These are phyloP conservation scores for Malurus elegans DNA, from an alignment of 2,113 vertebrate genomes.

Conservation along the genomic window DNA sequence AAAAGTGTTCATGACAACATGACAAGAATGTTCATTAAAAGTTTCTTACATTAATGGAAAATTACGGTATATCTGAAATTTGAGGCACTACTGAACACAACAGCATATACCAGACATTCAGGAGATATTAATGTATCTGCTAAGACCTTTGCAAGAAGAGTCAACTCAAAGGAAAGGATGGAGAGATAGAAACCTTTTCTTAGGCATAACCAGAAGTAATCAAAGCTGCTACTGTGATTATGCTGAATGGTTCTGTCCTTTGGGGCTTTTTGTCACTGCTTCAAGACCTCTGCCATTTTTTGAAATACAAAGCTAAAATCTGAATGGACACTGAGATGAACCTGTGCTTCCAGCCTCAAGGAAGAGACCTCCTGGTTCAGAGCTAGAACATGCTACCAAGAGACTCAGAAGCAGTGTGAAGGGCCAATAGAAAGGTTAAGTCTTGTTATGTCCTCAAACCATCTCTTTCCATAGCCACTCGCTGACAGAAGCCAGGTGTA, in stretches of 20 bases:
- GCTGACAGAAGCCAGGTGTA: not conserved
- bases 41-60: not conserved
- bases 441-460: not conserved
- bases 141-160: not conserved
- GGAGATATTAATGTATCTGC: not conserved
- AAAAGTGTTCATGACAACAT: not conserved
- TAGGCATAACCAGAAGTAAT: not conserved
- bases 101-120: not conserved
- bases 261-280: not conserved
- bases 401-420: not conserved
- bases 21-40: not conserved
- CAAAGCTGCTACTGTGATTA: not conserved
- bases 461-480: not conserved
- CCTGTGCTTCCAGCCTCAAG: not conserved
- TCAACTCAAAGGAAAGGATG: not conserved
- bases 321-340: not conserved
- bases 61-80: not conserved
- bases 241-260: not conserved
- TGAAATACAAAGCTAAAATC: not conserved
- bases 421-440: not conserved
- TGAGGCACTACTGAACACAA: not conserved
- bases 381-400: not conserved
- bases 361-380: not conserved
- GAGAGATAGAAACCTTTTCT: not conserved
- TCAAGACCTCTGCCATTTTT: not conserved